Conservation (phyloP, 2,113 vertebrate genomes). For the Xiphias gladius region DNA sequence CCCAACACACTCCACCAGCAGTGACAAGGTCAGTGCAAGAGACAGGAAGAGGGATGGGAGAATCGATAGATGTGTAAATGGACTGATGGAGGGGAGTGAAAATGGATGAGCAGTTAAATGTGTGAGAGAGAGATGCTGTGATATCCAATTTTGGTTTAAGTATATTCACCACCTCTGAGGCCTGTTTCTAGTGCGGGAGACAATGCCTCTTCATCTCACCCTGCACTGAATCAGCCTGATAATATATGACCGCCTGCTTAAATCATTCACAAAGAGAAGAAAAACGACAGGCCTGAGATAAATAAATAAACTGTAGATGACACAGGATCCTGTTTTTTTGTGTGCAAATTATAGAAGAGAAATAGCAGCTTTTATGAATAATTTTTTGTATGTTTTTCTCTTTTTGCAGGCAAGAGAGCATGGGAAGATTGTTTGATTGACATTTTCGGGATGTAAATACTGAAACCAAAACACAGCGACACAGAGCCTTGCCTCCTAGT, state of each 20-base stretch:
- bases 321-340: no score
- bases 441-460: constrained; percentile 46
- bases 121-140: constrained; percentile 28
- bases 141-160: constrained; percentile 46
- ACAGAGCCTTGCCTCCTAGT: constrained; percentile 35
- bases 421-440: constrained; percentile 82
- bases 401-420: constrained; percentile 81
- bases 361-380: neutral
- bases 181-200: constrained; percentile 41
- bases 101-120: constrained; percentile 64
- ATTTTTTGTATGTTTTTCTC: constrained; percentile 18
- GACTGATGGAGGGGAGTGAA: constrained; percentile 52
- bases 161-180: constrained; percentile 39
- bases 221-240: constrained; percentile 13
- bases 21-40: constrained; percentile 81
- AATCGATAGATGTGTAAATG: constrained; percentile 59
- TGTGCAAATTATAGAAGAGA: constrained; percentile 17
- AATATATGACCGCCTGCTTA: constrained; percentile 12
- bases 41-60: constrained; percentile 3
- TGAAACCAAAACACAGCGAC: constrained; percentile 70
- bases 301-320: neutral
- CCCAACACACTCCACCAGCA: constrained; percentile 78
- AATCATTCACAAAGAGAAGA: constrained; percentile 14
- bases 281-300: neutral
- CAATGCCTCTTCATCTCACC: constrained; percentile 47